phyloP scores from a whole-genome alignment of 2,888 invertebrate species.

The Pristionchus japonicus region DNA sequence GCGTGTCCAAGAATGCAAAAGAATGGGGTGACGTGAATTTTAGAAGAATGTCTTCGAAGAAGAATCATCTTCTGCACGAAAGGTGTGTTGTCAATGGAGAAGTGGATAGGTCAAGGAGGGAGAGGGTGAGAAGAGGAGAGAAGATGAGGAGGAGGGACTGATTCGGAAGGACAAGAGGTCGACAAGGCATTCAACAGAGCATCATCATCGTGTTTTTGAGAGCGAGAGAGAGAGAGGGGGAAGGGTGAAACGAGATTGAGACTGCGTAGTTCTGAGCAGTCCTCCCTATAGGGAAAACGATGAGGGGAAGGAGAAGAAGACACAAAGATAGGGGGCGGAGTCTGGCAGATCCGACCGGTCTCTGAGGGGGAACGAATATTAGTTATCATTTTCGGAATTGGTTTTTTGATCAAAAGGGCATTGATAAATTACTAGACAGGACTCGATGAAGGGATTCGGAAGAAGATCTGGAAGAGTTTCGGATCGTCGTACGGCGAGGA shows the following conservation, averaged over 20 bases:
- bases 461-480: too few relatives aligned
- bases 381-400: too few relatives aligned
- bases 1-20: background rate
- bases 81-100: background rate
- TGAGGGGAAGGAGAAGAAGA: constrained; percentile 13
- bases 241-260: constrained; percentile 40
- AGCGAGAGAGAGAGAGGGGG: background rate
- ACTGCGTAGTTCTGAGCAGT: constrained; percentile 30
- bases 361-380: too few relatives aligned
- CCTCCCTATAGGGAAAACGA: constrained; percentile 32
- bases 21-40: background rate
- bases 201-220: constrained; percentile 15
- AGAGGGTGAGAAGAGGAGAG: background rate
- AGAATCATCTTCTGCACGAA: background rate
- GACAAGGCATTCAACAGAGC: constrained; percentile 18
- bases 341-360: background rate
- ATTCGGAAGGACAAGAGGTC: constrained; percentile 5
- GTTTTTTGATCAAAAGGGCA: too few relatives aligned
- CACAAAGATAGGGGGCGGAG: constrained; percentile 28
- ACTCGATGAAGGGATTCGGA: background rate
- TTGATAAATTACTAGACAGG: too few relatives aligned
- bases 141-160: background rate
- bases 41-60: background rate
- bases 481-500: too few relatives aligned
- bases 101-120: background rate